A percentile compares a stretch with the other conserved stretches of the same genome.
These are phyloP conservation scores for Sycophila texana DNA, from an alignment of 2,888 invertebrate species.

Conservation along the genomic window DNA sequence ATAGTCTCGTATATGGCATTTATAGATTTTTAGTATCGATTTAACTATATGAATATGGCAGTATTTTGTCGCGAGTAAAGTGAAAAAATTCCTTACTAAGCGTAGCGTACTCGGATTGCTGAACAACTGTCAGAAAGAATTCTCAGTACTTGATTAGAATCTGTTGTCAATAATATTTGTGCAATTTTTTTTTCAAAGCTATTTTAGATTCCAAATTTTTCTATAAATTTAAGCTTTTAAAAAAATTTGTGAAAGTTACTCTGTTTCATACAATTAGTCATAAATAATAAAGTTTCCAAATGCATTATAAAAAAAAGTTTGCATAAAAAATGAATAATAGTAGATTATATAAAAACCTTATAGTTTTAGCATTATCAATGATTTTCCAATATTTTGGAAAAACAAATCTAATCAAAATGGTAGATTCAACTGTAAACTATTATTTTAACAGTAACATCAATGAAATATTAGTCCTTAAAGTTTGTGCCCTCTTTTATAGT, in stretches of 20 bases:
- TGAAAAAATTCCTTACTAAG: constrained; percentile 53
- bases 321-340: constrained; percentile 41
- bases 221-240: constrained; percentile 39
- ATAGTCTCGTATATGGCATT: constrained; percentile 48
- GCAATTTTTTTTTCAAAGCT: constrained; percentile 50
- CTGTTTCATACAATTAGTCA: constrained; percentile 37
- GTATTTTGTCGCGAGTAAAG: constrained; percentile 54
- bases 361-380: constrained; percentile 36
- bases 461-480: constrained; percentile 51
- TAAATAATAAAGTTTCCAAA: constrained; percentile 44
- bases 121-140: constrained; percentile 47
- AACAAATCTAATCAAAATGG: constrained; percentile 47
- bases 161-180: constrained; percentile 45
- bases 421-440: constrained; percentile 51
- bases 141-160: constrained; percentile 36
- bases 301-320: constrained; percentile 40
- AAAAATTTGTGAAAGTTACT: constrained; percentile 42
- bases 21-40: constrained; percentile 23
- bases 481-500: constrained; percentile 53
- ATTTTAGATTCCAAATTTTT: constrained; percentile 25
- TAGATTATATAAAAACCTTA: constrained; percentile 33
- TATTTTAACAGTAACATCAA: constrained; percentile 53
- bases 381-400: constrained; percentile 37
- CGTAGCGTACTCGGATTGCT: constrained; percentile 47
- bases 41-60: constrained; percentile 59